These are phyloP conservation scores for Silurus aristotelis DNA, from an alignment of 2,797 vertebrate genomes.

Conservation along the genomic window DNA sequence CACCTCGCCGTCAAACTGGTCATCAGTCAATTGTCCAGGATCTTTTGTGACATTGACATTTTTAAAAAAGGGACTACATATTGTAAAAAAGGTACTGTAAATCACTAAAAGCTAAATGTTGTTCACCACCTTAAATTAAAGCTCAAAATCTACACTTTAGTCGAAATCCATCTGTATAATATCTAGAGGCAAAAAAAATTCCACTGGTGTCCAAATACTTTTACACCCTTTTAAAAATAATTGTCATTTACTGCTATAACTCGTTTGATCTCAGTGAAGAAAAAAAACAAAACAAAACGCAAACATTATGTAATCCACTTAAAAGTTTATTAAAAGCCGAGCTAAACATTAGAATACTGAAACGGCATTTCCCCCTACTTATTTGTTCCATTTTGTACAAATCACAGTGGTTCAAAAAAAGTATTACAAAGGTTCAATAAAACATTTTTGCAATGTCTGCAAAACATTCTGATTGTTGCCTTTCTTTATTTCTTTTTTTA, in stretches of 20 bases:
- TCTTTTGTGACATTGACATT: too few species aligned
- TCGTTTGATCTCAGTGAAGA: background rate
- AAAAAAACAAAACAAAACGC: background rate
- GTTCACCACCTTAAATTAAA: too few species aligned
- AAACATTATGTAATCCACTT: conserved; percentile 69
- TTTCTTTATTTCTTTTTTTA: conserved; percentile 62
- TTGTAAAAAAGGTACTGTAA: too few species aligned
- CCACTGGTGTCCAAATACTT: too few species aligned
- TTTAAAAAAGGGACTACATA: too few species aligned
- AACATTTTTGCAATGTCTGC: conserved; percentile 74
- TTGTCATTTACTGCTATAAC: background rate
- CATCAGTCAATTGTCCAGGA: too few species aligned
- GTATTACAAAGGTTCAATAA: conserved; percentile 77
- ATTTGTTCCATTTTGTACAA: conserved; percentile 75
- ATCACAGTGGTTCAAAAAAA: conserved; percentile 82
- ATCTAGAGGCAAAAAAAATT: too few species aligned
- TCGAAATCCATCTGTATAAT: too few species aligned
- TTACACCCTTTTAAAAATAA: background rate
- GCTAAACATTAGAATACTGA: conserved; percentile 84
- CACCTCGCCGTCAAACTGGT: too few species aligned
- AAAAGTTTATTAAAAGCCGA: conserved; percentile 80
- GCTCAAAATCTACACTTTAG: too few species aligned
- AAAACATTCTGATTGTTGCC: conserved; percentile 79
- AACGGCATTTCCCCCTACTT: conserved; percentile 69
- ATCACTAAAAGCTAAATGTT: too few species aligned